Conservation (phyloP, 1,140 invertebrate species). For the Myzus persicae region DNA sequence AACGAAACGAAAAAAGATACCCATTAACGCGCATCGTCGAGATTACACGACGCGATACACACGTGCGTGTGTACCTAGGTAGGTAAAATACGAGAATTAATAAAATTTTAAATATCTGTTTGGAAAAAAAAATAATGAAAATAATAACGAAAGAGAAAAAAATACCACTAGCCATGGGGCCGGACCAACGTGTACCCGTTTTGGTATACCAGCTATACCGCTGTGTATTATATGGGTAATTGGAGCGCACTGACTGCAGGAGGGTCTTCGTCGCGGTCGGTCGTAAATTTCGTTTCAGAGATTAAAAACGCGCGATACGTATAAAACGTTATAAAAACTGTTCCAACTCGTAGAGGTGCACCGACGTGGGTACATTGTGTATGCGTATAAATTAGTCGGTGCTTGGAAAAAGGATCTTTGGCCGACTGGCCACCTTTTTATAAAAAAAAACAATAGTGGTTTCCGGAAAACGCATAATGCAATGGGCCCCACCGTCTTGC, state of each 20-base stretch:
- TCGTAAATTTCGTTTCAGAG: not conserved
- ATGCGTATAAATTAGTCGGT: not conserved
- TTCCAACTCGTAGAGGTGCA: not conserved
- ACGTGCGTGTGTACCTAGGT: not conserved
- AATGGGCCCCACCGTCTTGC: not conserved
- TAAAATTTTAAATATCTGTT: not conserved
- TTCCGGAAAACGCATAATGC: slow-evolving; percentile 4
- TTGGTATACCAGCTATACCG: not conserved
- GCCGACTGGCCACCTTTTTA: not conserved
- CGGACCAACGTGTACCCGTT: not conserved
- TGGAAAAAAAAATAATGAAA: not conserved
- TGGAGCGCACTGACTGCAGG: not conserved
- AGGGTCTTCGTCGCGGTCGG: not conserved
- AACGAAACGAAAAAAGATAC: not conserved
- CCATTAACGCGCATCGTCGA: not conserved
- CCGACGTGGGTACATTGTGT: not conserved
- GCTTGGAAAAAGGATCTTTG: slow-evolving; percentile 8
- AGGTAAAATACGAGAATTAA: not conserved
- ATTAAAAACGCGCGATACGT: slow-evolving; percentile 32
- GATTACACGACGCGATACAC: not conserved
- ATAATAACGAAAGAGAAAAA: not conserved
- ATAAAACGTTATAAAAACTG: no score
- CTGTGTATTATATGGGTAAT: slow-evolving; percentile 1
- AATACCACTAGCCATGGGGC: not conserved
- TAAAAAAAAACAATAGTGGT: slow-evolving; percentile 22